A percentile compares a stretch with the other conserved stretches of the same genome.
Conservation (phyloP, 2,888 invertebrate species). For the Drosophila limbata region DNA sequence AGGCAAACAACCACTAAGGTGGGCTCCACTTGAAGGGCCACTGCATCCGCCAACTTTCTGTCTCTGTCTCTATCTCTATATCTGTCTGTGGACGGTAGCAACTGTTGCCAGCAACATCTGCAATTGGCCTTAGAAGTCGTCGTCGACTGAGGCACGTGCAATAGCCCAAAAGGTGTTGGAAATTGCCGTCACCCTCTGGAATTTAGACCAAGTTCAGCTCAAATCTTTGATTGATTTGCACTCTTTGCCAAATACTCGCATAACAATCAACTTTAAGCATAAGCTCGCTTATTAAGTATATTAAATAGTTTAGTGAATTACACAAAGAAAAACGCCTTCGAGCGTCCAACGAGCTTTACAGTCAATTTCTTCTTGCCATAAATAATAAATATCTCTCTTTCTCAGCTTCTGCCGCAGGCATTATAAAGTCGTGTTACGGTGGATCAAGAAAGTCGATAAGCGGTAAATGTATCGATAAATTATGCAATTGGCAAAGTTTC, state of each 20-base stretch:
- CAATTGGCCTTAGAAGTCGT: constrained; percentile 16
- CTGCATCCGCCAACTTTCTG: constrained; percentile 18
- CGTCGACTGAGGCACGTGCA: constrained; percentile 46
- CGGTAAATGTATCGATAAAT: constrained; percentile 22
- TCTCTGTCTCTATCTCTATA: not conserved
- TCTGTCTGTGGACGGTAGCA: constrained; percentile 8
- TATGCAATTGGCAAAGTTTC: constrained; percentile 1
- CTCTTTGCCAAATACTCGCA: constrained; percentile 10
- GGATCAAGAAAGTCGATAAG: constrained; percentile 17
- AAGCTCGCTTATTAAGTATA: constrained; percentile 61
- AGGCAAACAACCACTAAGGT: constrained; percentile 44
- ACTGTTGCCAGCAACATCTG: constrained; percentile 19
- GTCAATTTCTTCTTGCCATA: constrained; percentile 49
- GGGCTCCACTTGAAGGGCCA: constrained; percentile 29
- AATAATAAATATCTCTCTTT: constrained; percentile 56
- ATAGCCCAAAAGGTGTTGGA: constrained; percentile 61
- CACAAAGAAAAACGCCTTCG: constrained; percentile 39
- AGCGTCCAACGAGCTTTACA: constrained; percentile 22
- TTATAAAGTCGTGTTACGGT: constrained; percentile 49
- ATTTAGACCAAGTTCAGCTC: constrained; percentile 41
- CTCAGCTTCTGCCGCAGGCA: constrained; percentile 62
- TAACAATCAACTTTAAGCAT: constrained; percentile 37
- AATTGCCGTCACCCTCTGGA: constrained; percentile 46
- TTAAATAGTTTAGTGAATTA: constrained; percentile 74
- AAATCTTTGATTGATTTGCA: constrained; percentile 61